Conservation (phyloP, 2,888 invertebrate species). For the Microchrysa polita region DNA sequence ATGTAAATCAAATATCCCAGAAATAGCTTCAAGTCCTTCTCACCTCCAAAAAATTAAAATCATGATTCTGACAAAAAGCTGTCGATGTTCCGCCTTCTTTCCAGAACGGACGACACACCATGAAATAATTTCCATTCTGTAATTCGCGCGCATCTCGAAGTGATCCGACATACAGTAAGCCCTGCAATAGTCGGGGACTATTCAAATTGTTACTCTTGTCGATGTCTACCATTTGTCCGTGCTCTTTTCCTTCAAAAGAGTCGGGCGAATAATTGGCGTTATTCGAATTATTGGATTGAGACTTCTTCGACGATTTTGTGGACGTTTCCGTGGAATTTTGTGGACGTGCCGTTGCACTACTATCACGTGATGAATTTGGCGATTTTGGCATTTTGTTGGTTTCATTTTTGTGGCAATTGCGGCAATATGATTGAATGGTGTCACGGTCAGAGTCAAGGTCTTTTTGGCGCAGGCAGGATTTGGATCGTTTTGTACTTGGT, state of each 20-base stretch:
- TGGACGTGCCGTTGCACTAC: slow-evolving; percentile 1
- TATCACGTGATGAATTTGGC: slow-evolving; percentile 1
- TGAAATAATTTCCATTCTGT: slow-evolving; percentile 53
- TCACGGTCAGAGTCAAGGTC: background rate
- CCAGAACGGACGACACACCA: slow-evolving; percentile 61
- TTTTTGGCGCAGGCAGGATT: background rate
- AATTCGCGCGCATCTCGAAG: slow-evolving; percentile 53
- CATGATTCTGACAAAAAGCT: slow-evolving; percentile 50
- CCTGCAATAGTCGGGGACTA: slow-evolving; percentile 57
- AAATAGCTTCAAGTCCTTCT: slow-evolving; percentile 26
- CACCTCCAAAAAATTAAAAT: slow-evolving; percentile 60
- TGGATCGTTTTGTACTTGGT: background rate
- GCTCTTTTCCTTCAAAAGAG: slow-evolving; percentile 1
- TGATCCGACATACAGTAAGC: slow-evolving; percentile 58
- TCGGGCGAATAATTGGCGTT: background rate
- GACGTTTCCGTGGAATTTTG: background rate
- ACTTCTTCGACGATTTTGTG: background rate
- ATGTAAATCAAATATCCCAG: background rate
- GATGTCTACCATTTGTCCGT: slow-evolving; percentile 11
- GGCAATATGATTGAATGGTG: background rate
- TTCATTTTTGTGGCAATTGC: slow-evolving; percentile 30
- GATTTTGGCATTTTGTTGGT: slow-evolving; percentile 23
- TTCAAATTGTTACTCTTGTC: slow-evolving; percentile 11
- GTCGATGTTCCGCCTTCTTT: slow-evolving; percentile 55
- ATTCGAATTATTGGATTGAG: background rate